phyloP scores from a whole-genome alignment of 1,140 invertebrate species.

The Nylanderia fulva region DNA sequence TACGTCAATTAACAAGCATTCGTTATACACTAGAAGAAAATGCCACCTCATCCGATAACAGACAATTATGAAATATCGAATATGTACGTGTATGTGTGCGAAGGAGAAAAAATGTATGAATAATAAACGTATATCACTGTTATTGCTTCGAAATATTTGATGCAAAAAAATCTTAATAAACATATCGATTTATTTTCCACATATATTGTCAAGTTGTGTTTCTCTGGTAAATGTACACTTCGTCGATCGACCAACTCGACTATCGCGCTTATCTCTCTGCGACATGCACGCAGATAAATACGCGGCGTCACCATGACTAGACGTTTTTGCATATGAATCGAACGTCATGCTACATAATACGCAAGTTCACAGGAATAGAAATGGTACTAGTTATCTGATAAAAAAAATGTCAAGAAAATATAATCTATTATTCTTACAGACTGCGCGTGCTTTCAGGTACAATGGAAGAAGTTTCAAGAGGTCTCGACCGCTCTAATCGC shows the following conservation, averaged over 20 bases:
- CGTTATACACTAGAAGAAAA: neutral
- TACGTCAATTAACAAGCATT: neutral
- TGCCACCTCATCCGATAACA: neutral
- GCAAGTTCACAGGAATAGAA: neutral
- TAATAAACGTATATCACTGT: neutral
- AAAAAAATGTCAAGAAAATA: neutral
- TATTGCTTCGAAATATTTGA: neutral
- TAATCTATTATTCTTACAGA: slow-evolving; percentile 1
- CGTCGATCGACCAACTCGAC: neutral
- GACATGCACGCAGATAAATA: neutral
- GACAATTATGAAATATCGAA: neutral
- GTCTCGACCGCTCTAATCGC: neutral
- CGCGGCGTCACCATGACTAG: slow-evolving; percentile 76
- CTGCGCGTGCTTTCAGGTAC: neutral
- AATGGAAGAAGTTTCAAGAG: neutral
- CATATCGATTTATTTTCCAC: neutral
- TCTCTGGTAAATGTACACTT: no score
- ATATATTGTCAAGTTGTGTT: neutral
- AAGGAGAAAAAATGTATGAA: neutral
- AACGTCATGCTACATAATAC: slow-evolving; percentile 3
- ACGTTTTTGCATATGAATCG: slow-evolving; percentile 53
- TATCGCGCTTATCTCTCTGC: slow-evolving; percentile 25
- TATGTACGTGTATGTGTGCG: no score
- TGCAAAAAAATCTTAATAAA: neutral
- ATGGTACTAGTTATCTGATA: neutral